Evolutionary conservation across 2,113 vertebrate species (phyloP), one percentile per base, ranked within the genome.

Genomic region (Sciurus niger): DNA sequence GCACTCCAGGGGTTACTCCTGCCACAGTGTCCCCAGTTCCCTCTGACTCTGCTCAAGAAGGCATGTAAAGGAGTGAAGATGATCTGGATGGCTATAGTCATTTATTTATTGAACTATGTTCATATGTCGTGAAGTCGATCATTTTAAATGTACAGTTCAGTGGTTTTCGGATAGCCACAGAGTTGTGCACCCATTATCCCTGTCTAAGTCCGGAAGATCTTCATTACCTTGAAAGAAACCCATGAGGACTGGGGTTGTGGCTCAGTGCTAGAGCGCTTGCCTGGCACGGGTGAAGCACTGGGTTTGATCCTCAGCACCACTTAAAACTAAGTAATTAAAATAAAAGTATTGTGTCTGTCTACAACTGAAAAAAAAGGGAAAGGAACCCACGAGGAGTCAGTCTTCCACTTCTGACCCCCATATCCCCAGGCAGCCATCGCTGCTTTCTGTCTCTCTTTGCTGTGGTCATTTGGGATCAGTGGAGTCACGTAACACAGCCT

Each of bases 1-100:
- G 1, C 4, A 10, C 25, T 73, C 9, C 12, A 13, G 6, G 46
- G 65, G 6, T 67, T 10, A 16, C 0, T 16, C 25, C 0, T 2
- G 2, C 22, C 3, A 0, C 51, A 74, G 63, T 24, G 37, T 84
- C 24, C 43, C 76, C n/a, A 5, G 17, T 12, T 48, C 32, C n/a
- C 46, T 55, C 58, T 28, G 9, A 4, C 53, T 84, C 55, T 63
- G 4, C 84, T 65, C 51, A n/a, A 5, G 67, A 94, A 34, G 32
- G 13, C 2, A 0, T 25, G 6, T 3, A 11, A 58, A 32, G 72
- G 37, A 51, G 22, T 1, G 7, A 70, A n/a, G 6, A n/a, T 11
- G 18, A 70, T 28, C 40, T 34, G 16, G 60, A 4, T 84, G 43
- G 20, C 24, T n/a, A 1, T 16, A 18, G 37, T 68, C 78, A 4